Evolutionary conservation across 2,113 vertebrate genomes (phyloP).

Genomic region (Atrichornis clamosus): DNA sequence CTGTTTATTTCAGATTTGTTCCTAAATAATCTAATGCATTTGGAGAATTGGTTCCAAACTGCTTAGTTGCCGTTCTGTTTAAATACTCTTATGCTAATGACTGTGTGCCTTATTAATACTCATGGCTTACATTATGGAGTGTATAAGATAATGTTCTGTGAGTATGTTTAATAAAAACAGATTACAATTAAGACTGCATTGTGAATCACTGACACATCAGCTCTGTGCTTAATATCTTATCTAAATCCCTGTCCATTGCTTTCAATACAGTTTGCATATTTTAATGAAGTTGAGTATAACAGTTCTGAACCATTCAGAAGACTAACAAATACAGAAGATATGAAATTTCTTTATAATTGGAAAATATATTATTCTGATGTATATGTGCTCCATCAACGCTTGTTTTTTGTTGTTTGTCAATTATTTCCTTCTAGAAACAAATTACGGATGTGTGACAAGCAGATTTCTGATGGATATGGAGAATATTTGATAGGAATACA

Average conservation of each 20-base stretch:
- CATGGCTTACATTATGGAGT: neutral
- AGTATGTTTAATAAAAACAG: neutral
- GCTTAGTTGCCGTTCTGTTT: neutral
- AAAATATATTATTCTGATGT: neutral
- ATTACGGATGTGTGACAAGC: neutral
- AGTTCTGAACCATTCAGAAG: neutral
- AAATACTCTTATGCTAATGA: neutral
- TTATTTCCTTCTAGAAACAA: neutral
- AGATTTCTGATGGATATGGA: neutral
- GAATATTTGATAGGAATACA: neutral
- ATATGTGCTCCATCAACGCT: neutral
- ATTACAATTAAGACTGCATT: conserved; percentile 10
- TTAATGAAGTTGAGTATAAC: neutral
- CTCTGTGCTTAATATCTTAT: neutral
- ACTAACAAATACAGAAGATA: neutral
- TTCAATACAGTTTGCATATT: neutral
- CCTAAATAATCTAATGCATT: neutral
- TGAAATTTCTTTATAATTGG: neutral
- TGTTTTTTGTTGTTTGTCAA: neutral
- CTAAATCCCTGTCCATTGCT: neutral
- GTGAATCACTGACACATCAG: neutral
- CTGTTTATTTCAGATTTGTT: neutral
- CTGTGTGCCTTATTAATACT: neutral
- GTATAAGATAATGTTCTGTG: neutral
- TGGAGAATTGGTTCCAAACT: neutral